Evolutionary conservation across 2,113 vertebrate genomes (phyloP).

Genomic region (Nesogale talazaci): DNA sequence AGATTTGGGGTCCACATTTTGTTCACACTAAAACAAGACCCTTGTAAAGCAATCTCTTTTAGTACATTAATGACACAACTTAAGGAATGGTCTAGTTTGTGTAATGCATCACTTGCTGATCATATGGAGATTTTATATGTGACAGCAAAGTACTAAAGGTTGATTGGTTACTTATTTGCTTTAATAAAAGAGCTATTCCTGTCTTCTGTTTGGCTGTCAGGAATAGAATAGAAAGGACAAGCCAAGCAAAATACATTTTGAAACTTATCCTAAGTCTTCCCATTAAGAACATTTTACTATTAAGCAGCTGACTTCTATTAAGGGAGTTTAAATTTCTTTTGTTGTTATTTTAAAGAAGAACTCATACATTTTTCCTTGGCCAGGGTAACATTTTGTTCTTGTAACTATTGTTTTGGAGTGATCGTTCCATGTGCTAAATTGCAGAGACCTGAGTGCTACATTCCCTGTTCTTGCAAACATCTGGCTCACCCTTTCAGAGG

Average conservation of each 20-base stretch:
- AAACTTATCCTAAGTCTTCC: conserved; percentile 36
- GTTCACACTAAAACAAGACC: too few species aligned
- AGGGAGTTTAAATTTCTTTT: background rate
- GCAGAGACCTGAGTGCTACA: conserved; percentile 23
- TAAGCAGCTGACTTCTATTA: background rate
- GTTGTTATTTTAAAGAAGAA: conserved; percentile 15
- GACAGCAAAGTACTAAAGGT: conserved; percentile 18
- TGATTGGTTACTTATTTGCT: background rate
- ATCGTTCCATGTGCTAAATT: background rate
- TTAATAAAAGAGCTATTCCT: background rate
- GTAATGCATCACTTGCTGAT: background rate
- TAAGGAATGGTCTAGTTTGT: background rate
- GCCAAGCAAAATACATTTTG: conserved; percentile 45
- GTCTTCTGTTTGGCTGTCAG: background rate
- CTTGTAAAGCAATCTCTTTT: too few species aligned
- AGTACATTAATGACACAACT: background rate
- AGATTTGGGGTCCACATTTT: background rate
- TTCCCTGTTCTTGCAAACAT: background rate
- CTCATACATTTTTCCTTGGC: conserved; percentile 30
- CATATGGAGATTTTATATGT: background rate
- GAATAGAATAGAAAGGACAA: background rate
- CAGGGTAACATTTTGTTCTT: background rate
- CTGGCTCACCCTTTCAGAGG: conserved; percentile 5
- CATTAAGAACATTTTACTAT: background rate
- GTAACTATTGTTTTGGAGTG: background rate